phyloP scores from a whole-genome alignment of 1,140 invertebrate species.

The Archegozetes longisetosus region DNA sequence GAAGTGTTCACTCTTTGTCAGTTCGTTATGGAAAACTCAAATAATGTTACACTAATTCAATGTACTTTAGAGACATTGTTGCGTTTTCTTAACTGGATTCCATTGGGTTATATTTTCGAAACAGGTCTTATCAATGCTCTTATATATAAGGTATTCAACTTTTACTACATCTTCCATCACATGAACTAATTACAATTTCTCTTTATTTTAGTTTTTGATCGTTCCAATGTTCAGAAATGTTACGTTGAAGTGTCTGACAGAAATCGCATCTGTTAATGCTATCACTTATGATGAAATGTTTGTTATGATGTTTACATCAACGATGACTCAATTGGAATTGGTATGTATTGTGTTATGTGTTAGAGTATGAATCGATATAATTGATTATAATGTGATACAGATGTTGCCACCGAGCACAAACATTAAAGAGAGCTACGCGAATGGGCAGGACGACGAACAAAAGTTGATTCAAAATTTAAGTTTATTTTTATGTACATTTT shows the following conservation, averaged over 20 bases:
- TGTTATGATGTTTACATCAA: slow-evolving; percentile 67
- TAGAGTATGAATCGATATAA: background rate
- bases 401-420: slow-evolving; percentile 81
- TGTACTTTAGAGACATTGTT: slow-evolving; percentile 89
- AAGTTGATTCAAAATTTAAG: slow-evolving; percentile 98
- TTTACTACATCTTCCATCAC: background rate
- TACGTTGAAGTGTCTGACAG: slow-evolving; percentile 92
- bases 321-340: slow-evolving; percentile 71
- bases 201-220: slow-evolving; percentile 59
- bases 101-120: slow-evolving; percentile 98
- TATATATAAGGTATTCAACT: slow-evolving; percentile 61
- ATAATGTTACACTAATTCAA: slow-evolving; percentile 82
- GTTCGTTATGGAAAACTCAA: slow-evolving; percentile 93
- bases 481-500: slow-evolving; percentile 87
- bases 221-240: slow-evolving; percentile 97
- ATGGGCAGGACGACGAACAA: slow-evolving; percentile 87
- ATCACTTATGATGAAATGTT: slow-evolving; percentile 82
- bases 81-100: slow-evolving; percentile 98
- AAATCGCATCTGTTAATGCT: slow-evolving; percentile 50
- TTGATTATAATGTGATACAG: slow-evolving; percentile 27
- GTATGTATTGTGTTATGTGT: slow-evolving; percentile 24
- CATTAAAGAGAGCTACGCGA: slow-evolving; percentile 79
- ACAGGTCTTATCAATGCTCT: slow-evolving; percentile 89
- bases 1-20: slow-evolving; percentile 95
- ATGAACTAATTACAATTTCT: slow-evolving; percentile 9